These are phyloP conservation scores for Andrena marginata DNA, from an alignment of 2,888 invertebrate species.

Conservation along the genomic window DNA sequence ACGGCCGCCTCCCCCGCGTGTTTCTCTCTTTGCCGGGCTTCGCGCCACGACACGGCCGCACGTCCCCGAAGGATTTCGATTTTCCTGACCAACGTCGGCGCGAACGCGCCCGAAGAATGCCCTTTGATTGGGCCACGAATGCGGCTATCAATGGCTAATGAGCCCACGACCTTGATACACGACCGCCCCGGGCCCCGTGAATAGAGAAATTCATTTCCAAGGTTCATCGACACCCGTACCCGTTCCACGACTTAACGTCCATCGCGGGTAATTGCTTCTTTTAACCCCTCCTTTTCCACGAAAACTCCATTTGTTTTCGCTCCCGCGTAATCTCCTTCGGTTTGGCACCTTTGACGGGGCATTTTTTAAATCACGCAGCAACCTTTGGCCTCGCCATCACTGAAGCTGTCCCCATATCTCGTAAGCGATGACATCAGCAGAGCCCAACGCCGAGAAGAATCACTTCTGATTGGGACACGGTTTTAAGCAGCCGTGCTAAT, in stretches of 20 bases:
- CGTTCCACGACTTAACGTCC: constrained; percentile 32
- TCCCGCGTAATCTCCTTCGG: neutral
- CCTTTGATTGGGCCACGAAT: constrained; percentile 77
- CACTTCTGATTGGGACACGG: constrained; percentile 77
- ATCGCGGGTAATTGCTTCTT: neutral
- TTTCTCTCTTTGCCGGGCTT: constrained; percentile 13
- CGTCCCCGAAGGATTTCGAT: constrained; percentile 66
- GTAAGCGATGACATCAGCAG: constrained; percentile 73
- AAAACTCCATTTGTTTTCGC: neutral
- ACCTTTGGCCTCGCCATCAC: constrained; percentile 8
- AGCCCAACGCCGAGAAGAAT: constrained; percentile 73
- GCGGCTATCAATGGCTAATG: constrained; percentile 75
- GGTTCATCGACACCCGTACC: constrained; percentile 26
- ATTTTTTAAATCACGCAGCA: neutral
- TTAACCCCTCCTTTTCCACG: neutral
- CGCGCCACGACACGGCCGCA: constrained; percentile 40
- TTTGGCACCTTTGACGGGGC: neutral
- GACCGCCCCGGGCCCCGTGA: constrained; percentile 30
- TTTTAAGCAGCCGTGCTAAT: constrained; percentile 75
- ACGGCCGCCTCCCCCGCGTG: constrained; percentile 16
- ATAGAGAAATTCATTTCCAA: constrained; percentile 60
- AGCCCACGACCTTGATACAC: constrained; percentile 73
- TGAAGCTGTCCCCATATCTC: constrained; percentile 45
- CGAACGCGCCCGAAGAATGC: constrained; percentile 76
- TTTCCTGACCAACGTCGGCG: constrained; percentile 73